phyloP scores from a whole-genome alignment of 2,113 vertebrate genomes.

The Oenanthe melanoleuca region DNA sequence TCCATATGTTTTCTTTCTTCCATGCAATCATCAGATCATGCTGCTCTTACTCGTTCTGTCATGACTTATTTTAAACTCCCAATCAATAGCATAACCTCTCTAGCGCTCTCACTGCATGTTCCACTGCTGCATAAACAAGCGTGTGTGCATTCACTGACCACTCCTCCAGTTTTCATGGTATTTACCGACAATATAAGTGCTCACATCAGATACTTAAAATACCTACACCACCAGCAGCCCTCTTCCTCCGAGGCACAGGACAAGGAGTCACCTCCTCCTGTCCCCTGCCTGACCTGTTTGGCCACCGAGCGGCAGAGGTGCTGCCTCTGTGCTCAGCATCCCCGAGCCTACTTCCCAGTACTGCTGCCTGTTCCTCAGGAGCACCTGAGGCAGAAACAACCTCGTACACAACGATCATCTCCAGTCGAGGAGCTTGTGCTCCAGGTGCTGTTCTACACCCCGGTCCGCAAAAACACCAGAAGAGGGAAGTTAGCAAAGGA shows the following conservation, averaged over 20 bases:
- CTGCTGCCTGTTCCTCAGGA: background rate
- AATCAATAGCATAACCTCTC: background rate
- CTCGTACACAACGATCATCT: fast-evolving
- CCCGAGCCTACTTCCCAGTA: background rate
- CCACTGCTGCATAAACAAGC: background rate
- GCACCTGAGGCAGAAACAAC: background rate
- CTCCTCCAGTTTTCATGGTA: fast-evolving
- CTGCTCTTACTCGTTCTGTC: background rate
- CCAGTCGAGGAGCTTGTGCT: background rate
- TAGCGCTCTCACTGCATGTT: fast-evolving
- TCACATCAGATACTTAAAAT: background rate
- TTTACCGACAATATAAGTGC: fast-evolving
- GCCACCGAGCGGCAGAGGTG: background rate
- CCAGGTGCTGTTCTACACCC: background rate
- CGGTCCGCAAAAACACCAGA: fast-evolving
- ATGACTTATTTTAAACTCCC: background rate
- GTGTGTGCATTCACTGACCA: background rate
- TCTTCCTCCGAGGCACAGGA: background rate
- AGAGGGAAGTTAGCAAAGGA: background rate
- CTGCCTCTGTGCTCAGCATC: background rate
- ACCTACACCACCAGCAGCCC: background rate
- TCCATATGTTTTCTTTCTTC: background rate
- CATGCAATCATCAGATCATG: background rate
- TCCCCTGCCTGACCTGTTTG: background rate
- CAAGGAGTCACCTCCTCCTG: background rate